Evolutionary conservation across 1,140 invertebrate species (phyloP), one percentile per base, ranked within the genome.

Genomic region (Campoletis sonorensis): DNA sequence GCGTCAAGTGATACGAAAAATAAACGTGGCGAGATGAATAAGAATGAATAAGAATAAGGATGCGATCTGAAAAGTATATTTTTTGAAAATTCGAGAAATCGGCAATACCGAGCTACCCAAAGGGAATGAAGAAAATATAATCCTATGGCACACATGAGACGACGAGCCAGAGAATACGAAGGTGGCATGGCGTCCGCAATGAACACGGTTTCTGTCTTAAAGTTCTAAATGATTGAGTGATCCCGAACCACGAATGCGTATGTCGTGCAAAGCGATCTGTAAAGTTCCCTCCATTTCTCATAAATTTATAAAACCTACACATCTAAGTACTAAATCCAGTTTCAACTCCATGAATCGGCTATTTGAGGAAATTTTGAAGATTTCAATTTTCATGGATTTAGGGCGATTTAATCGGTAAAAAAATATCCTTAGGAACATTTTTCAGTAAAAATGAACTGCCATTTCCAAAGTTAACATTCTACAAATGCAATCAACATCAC

Each of bases 171-270:
- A 61, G 68, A 81, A 83, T 79, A 83, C 82, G 81, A 88, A 86
- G 84, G 81, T 75, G 84, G 83, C 77, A 84, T 85, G 79, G 81
- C 85, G 70, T 45, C 71, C 84, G n/a, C n/a, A 37, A 85, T 81
- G 81, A 86, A 90, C 89, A 90, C 80, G 89, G 73, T 88, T 90
- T 89, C 84, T 87, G 88, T 87, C 86, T 90, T 89, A 88, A 85
- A 83, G 77, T 86, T 82, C 78, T 90, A 81, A 90, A 90, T 87
- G 82, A 90, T 90, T 88, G 86, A 90, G 71, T 67, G 51, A 30
- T 58, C 30, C 67, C 40, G 21, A 37, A 78, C 76, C 76, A 21
- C 76, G 58, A 78, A 45, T 40, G 58, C 76, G 76, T 78, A 61
- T 67, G 76, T 67, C 76, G 33, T 23, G n/a, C 61, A 40, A 23